These are phyloP conservation scores for Echeneis naucrates DNA, from an alignment of 2,797 vertebrate species.

Conservation along the genomic window DNA sequence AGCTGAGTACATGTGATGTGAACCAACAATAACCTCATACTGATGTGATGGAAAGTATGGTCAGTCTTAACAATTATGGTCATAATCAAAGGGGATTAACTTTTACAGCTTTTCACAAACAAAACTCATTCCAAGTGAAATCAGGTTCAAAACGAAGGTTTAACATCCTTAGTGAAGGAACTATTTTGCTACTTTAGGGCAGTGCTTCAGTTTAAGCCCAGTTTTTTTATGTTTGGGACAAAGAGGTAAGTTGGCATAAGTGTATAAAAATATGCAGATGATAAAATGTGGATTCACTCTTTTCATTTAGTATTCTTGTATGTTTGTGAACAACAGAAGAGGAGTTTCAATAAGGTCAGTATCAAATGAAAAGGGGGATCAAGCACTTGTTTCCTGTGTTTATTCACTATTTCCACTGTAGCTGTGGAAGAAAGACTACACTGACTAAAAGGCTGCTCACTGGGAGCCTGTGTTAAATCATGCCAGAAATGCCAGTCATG, in stretches of 20 bases:
- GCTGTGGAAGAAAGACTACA: conserved; percentile 21
- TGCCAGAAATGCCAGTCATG: conserved; percentile 40
- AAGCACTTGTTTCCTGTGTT: conserved; percentile 26
- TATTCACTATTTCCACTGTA: conserved; percentile 19
- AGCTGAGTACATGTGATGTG: conserved; percentile 14
- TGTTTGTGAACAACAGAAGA: conserved; percentile 3
- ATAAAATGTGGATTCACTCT: background rate
- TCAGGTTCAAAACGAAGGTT: conserved; percentile 14
- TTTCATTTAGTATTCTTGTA: background rate
- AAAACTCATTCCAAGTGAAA: conserved; percentile 19
- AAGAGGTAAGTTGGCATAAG: background rate
- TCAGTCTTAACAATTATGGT: conserved; percentile 28
- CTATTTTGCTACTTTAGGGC: background rate
- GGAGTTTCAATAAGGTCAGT: background rate
- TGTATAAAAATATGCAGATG: conserved; percentile 5
- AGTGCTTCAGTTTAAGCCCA: background rate
- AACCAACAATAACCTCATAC: conserved; percentile 39
- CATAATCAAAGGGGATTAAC: conserved; percentile 16
- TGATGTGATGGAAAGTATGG: conserved; percentile 7
- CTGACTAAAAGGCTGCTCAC: conserved; percentile 24
- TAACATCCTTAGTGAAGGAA: background rate
- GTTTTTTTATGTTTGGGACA: background rate
- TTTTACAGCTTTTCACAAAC: conserved; percentile 20
- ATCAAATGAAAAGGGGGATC: conserved; percentile 14
- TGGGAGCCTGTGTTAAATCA: conserved; percentile 51